Conservation (phyloP, 1,140 invertebrate species). For the Meteorus sp. region DNA sequence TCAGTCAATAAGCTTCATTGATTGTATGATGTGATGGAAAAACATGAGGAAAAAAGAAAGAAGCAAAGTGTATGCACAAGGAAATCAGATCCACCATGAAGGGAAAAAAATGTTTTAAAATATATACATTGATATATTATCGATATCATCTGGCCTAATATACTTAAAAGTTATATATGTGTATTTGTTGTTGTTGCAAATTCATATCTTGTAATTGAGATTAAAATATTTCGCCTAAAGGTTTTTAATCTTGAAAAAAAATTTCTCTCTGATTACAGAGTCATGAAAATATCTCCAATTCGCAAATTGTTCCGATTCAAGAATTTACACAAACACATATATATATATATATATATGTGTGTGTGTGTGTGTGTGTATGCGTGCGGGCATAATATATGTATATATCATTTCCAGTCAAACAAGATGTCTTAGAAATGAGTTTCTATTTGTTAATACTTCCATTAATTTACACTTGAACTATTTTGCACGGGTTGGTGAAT, state of each 20-base stretch:
- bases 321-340: neutral
- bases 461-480: neutral
- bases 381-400: neutral
- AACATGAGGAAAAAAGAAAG: neutral
- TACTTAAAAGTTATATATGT: slow-evolving; percentile 55
- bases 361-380: neutral
- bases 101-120: slow-evolving; percentile 2
- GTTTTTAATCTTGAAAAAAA: slow-evolving; percentile 48
- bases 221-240: slow-evolving; percentile 48
- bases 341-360: neutral
- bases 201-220: slow-evolving; percentile 51
- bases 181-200: slow-evolving; percentile 55
- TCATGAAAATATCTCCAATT: no score
- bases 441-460: neutral
- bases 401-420: no score
- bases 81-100: neutral
- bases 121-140: slow-evolving; percentile 30
- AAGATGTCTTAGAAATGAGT: neutral
- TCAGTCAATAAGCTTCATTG: no score
- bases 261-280: neutral
- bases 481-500: no score
- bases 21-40: neutral
- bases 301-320: no score
- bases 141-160: slow-evolving; percentile 57
- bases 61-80: no score